Percentiles rank a stretch among this genome's conserved stretches.
Evolutionary conservation across 2,888 invertebrate genomes (phyloP).

Genomic region (Rhagophthalmus giganteus): DNA sequence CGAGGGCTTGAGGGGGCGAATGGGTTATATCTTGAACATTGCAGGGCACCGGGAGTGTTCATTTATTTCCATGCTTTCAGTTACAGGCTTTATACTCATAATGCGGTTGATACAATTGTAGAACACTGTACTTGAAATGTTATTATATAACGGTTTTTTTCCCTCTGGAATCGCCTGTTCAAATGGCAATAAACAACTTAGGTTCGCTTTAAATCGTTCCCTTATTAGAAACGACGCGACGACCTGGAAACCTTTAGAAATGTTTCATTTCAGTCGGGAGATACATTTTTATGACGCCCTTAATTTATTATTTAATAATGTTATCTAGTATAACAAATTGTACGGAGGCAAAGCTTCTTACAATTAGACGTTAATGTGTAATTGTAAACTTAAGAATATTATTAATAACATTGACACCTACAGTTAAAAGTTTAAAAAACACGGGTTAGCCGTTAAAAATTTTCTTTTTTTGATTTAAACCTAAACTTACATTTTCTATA

Average conservation of each 20-base stretch:
- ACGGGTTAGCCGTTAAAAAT: too few species aligned
- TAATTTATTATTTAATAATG: too few species aligned
- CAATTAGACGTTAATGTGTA: too few species aligned
- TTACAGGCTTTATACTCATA: slow-evolving; percentile 42
- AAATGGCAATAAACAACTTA: slow-evolving; percentile 12
- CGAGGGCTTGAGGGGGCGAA: slow-evolving; percentile 26
- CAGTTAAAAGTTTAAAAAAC: too few species aligned
- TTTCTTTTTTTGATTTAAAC: too few species aligned
- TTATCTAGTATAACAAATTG: too few species aligned
- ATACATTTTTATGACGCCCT: too few species aligned
- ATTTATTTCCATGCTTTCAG: slow-evolving; percentile 44
- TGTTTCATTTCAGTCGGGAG: slow-evolving; percentile 2
- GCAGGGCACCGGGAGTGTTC: slow-evolving; percentile 36
- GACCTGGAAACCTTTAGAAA: slow-evolving; percentile 10
- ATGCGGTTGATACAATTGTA: slow-evolving; percentile 43
- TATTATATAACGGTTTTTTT: slow-evolving; percentile 17
- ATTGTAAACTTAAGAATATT: too few species aligned
- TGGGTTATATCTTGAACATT: slow-evolving; percentile 38
- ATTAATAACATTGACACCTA: too few species aligned
- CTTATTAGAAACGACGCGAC: slow-evolving; percentile 2
- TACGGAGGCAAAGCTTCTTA: too few species aligned
- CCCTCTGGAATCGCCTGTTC: slow-evolving; percentile 5
- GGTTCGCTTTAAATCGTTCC: slow-evolving; percentile 19
- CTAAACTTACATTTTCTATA: too few species aligned
- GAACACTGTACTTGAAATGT: slow-evolving; percentile 33